Base-by-base conservation (phyloP, 2,888 invertebrate genomes). In the Copidosoma aretas region DNA sequence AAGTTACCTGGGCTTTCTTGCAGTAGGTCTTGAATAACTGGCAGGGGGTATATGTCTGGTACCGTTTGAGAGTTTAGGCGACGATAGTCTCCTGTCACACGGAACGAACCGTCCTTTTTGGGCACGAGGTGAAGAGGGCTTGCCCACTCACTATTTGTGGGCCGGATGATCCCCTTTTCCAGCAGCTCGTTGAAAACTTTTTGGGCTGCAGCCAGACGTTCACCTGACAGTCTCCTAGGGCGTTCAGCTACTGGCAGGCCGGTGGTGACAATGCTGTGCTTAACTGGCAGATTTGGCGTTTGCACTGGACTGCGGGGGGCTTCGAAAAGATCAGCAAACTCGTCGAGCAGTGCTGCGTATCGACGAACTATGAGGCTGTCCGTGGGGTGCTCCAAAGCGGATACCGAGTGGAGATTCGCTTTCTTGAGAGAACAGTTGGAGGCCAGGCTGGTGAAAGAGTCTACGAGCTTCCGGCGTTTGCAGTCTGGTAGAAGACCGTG, bases 111-210 rank as follows among this genome's bases (percentile, higher is more conserved):
- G 22, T 60, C 49, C 39, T 73, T 75, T 63, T 79, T 82, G 12
- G 70, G 68, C 0, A 75, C 79, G 25, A 80, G 57, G 64, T 80
- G 81, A 0, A 85, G 72, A 1, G 82, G 84, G 49, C 78, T 81
- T 0, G 84, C 75, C 84, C 83, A 85, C 2, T 74, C 68, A 46
- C 82, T 82, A 5, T 78, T 78, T 0, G 84, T 84, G 0, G 82
- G 84, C 8, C 83, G 74, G 19, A 81, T 81, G 5, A 84, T 82
- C 0, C 83, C 84, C 43, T 77, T 70, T 21, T 83, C 76, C 19
- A 79, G 67, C 79, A 84, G 77, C 0, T 57, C 14, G 0, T 71
- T 53, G 70, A 83, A 83, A 60, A 82, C 80, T 4, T 74, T 67
- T 62, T 78, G 80, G 0, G 80, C 81, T 10, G 74, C 75, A 4